These are phyloP conservation scores for Apostichopus californicus DNA, from an alignment of 35 echinoderm and acorn worm genomes.

Conservation along the genomic window DNA sequence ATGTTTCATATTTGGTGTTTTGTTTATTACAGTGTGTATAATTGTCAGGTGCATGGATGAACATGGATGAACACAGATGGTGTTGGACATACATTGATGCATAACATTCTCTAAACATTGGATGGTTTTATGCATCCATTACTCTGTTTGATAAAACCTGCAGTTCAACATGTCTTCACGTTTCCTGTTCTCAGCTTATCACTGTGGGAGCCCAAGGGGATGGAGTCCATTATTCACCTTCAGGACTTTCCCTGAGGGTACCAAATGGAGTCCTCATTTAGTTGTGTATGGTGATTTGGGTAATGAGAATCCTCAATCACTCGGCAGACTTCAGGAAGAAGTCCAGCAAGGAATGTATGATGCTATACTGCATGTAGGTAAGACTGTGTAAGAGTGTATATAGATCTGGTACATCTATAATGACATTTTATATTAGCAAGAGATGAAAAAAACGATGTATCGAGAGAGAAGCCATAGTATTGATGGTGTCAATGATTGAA, in stretches of 20 bases:
- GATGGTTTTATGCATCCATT: no score
- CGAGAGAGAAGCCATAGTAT: no score
- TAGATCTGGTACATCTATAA: no score
- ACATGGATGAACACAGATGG: no score
- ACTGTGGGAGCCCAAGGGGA: slow-evolving; percentile 82
- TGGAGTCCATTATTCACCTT: slow-evolving; percentile 86
- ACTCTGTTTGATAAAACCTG: background rate
- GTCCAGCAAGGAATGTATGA: slow-evolving; percentile 77
- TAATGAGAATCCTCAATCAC: slow-evolving; percentile 90
- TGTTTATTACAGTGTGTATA: no score
- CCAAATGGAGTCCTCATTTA: slow-evolving; percentile 74
- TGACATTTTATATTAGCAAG: no score
- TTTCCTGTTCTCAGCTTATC: slow-evolving; percentile 69
- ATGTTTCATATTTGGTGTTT: no score
- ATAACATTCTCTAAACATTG: no score
- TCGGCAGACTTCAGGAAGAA: slow-evolving; percentile 74
- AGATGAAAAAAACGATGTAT: no score
- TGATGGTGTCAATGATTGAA: no score
- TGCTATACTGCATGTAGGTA: slow-evolving; percentile 88
- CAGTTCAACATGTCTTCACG: background rate
- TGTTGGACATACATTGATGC: no score
- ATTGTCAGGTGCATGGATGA: no score
- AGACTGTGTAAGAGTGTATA: background rate
- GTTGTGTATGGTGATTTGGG: slow-evolving; percentile 95
- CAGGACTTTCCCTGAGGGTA: slow-evolving; percentile 46